Base-by-base conservation (phyloP, 1,140 invertebrate species). In the Spodoptera frugiperda region DNA sequence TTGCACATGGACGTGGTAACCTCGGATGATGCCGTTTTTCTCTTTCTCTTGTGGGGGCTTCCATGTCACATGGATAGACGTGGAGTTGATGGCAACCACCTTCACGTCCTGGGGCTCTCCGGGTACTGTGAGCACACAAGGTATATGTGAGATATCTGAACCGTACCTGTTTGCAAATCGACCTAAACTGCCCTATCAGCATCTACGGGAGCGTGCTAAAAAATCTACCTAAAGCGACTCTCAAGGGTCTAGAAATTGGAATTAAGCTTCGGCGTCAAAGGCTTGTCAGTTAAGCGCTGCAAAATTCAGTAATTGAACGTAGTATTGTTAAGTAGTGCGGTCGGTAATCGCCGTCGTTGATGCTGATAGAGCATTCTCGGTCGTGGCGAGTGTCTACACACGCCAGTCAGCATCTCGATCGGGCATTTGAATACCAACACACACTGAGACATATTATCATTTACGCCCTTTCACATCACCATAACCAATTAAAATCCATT, bases 1-100 rank as follows among this genome's bases (percentile, higher is more conserved):
- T 91, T 99, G 98, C 2, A 98, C 97, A 89, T 99, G 98, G 65
- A 99, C 97, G 87, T 99, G 98, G 93, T 99, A 99, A 3, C 98
- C 98, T 44, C 98, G 96, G 81, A 99, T 99, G 65, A 99, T 97
- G n/a, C 99, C 99, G 92, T 99, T 98, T 76, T 97, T 96, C 82
- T 99, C 98, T 86, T 98, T 98, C 77, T 97, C 96, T 67, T 96
- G 95, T 0, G 99, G 99, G 0, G 98, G 97, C 87, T 97, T 97
- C 99, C 99, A 99, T 59, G 96, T 95, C 9, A 99, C 98, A 85
- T 97, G 96, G 82, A 99, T 97, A 5, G 98, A 96, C 1, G 98
- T 99, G 0, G 98, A 99, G 95, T 99, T 99, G 87, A 99, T 95
- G 5, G 97, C 95, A 59, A 95, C 96, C 1, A 97, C 97, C 92